Conservation (phyloP, 2,113 vertebrate species). For the Nibea albiflora region DNA sequence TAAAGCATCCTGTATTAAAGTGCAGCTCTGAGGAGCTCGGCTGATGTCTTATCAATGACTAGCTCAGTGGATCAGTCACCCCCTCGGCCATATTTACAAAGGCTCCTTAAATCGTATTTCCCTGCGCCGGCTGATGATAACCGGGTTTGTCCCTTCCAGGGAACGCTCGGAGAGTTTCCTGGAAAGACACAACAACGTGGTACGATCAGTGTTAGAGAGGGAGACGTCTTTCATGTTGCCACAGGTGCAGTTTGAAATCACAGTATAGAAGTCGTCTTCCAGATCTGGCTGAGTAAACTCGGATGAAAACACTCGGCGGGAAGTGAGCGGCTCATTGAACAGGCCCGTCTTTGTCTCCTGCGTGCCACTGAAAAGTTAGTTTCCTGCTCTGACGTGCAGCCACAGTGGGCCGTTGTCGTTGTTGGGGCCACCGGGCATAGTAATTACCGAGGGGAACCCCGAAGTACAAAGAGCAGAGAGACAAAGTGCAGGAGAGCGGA, state of each 20-base stretch:
- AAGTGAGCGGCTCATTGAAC: conserved; percentile 9
- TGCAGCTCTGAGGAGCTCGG: background rate
- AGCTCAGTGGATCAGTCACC: background rate
- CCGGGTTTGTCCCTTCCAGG: conserved; percentile 28
- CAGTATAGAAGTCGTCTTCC: conserved; percentile 5
- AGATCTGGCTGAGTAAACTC: conserved; percentile 44
- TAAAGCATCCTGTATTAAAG: background rate
- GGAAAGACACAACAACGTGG: conserved; percentile 18
- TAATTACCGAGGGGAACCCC: conserved; percentile 64
- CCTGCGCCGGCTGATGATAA: conserved; percentile 21
- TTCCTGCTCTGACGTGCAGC: conserved; percentile 39
- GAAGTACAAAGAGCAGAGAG: conserved; percentile 43
- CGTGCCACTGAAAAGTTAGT: conserved; percentile 15
- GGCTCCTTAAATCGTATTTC: conserved; percentile 38
- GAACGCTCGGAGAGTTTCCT: conserved; percentile 30
- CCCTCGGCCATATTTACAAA: conserved; percentile 35
- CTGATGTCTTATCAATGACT: conserved; percentile 28
- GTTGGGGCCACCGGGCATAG: conserved; percentile 22
- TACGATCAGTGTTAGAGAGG: background rate
- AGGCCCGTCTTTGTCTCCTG: conserved; percentile 19
- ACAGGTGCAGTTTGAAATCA: conserved; percentile 4
- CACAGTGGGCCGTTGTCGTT: conserved; percentile 48
- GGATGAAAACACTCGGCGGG: conserved; percentile 1
- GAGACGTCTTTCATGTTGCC: background rate
- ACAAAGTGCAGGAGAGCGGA: conserved; percentile 9